A percentile compares a stretch with the other conserved stretches of the same genome.
These are phyloP conservation scores for Salarias fasciatus DNA, from an alignment of 2,797 vertebrate genomes.

Conservation along the genomic window DNA sequence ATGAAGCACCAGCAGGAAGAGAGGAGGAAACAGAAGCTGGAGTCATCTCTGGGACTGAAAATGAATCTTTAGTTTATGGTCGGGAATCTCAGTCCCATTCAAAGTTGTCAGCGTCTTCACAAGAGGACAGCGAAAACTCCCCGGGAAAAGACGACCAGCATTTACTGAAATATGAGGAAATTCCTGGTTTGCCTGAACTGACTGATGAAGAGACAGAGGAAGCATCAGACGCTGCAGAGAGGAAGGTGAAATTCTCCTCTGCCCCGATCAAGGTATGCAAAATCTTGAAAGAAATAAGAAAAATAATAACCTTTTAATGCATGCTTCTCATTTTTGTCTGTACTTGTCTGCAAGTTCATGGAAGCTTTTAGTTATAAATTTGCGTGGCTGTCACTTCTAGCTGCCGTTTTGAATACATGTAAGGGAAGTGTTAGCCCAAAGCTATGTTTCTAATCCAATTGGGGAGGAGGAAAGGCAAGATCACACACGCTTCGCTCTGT, in stretches of 20 bases:
- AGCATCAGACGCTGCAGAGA: conserved; percentile 43
- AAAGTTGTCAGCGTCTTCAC: conserved; percentile 28
- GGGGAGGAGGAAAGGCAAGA: conserved; percentile 59
- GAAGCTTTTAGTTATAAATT: conserved; percentile 11
- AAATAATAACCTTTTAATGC: neutral
- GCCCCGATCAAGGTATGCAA: conserved; percentile 88
- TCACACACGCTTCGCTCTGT: conserved; percentile 59
- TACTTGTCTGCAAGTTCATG: conserved; percentile 1
- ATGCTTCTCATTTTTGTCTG: conserved; percentile 1
- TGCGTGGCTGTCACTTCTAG: conserved; percentile 29
- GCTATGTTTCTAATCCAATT: conserved; percentile 50
- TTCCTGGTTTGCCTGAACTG: conserved; percentile 86
- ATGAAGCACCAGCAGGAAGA: conserved; percentile 28
- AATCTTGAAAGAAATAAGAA: neutral
- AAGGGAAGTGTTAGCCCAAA: conserved; percentile 40
- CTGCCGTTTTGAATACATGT: conserved; percentile 17
- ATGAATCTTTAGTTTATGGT: conserved; percentile 83
- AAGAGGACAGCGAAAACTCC: conserved; percentile 26
- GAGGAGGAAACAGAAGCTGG: conserved; percentile 39
- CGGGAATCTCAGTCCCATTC: conserved; percentile 68
- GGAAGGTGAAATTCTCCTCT: conserved; percentile 88
- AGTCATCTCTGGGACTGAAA: conserved; percentile 83
- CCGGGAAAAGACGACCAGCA: conserved; percentile 28
- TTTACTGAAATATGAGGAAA: conserved; percentile 80
- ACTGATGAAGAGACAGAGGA: conserved; percentile 76